Evolutionary conservation across 2,797 vertebrate species (phyloP).

Genomic region (Notoglanidium macrostoma): DNA sequence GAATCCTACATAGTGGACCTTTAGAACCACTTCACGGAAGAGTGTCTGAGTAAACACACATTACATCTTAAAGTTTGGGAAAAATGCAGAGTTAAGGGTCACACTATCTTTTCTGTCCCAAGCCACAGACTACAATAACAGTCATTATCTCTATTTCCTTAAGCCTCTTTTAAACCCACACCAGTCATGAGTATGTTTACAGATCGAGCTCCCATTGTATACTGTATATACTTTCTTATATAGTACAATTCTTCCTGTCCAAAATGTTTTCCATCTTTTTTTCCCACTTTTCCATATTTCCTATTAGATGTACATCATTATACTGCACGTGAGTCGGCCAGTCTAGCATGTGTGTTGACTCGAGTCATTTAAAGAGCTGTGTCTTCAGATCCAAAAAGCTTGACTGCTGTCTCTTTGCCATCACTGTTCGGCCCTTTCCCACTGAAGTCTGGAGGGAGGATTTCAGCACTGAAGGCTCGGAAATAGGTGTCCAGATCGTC

Average conservation of each 20-base stretch:
- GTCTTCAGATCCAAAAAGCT: constrained; percentile 91
- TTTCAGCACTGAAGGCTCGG: constrained; percentile 84
- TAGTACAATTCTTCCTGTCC: not conserved
- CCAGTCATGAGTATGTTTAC: not conserved
- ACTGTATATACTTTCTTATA: not conserved
- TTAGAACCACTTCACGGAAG: not conserved
- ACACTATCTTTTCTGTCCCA: not conserved
- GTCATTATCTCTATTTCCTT: not conserved
- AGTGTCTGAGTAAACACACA: not conserved
- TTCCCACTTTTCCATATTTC: not conserved
- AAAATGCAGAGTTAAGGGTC: not conserved
- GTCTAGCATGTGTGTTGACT: not conserved
- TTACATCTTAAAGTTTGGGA: not conserved
- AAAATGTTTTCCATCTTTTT: not conserved
- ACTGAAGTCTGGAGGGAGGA: constrained; percentile 88
- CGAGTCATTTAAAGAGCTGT: constrained; percentile 80
- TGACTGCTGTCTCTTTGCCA: constrained; percentile 78
- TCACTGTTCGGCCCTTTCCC: constrained; percentile 84
- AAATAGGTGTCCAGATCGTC: constrained; percentile 88
- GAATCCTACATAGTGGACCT: too few species aligned
- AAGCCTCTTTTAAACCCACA: not conserved
- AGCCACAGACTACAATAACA: not conserved
- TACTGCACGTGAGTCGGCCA: not conserved
- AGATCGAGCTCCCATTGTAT: not conserved
- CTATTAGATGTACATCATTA: not conserved